Evolutionary conservation across 2,113 vertebrate species (phyloP), one percentile per base, ranked within the genome.

Genomic region (Enhydra lutris): DNA sequence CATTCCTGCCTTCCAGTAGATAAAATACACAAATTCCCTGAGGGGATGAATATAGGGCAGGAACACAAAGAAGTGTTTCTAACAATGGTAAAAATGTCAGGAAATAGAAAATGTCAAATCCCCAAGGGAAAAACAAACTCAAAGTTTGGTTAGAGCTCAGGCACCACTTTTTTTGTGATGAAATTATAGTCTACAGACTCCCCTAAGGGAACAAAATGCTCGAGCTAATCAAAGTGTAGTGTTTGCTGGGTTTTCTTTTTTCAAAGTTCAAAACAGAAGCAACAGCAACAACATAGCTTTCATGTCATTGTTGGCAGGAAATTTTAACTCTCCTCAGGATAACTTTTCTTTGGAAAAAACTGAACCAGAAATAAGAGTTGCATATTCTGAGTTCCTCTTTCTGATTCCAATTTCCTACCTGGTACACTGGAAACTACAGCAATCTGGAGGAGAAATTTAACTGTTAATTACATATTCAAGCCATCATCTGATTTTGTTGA

Each of bases 31-130:
- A 12, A 59, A 91, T 97, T 95, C 95, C 97, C 91, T 89, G 34
- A 50, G 59, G 52, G n/a, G 1, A n/a, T n/a, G 57, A 42, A 88
- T 67, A 84, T 50, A 82, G 94, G 78, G 71, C 69, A 45, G 23
- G 57, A 95, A 94, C 84, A 98, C 63, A 93, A 98, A 98, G 95
- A 97, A 96, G 65, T 63, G 15, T 63, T 55, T 94, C n/a, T 91
- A 97, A 98, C 98, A 97, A 97, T 86, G 96, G 97, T 85, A 98
- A 97, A 98, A 98, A 97, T 98, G 97, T 98, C 98, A 98, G 97
- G 95, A 97, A 98, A 98, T 3, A 98, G 98, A 98, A 97, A 99
- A 98, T 99, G 98, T 98, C 98, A 99, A 98, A 98, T 97, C 93
- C 98, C 94, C 96, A 31, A 69, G 85, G 97, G 97, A 93, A 88